Conservation (phyloP, 2,888 invertebrate genomes). For the Tuberolachnus salignus region DNA sequence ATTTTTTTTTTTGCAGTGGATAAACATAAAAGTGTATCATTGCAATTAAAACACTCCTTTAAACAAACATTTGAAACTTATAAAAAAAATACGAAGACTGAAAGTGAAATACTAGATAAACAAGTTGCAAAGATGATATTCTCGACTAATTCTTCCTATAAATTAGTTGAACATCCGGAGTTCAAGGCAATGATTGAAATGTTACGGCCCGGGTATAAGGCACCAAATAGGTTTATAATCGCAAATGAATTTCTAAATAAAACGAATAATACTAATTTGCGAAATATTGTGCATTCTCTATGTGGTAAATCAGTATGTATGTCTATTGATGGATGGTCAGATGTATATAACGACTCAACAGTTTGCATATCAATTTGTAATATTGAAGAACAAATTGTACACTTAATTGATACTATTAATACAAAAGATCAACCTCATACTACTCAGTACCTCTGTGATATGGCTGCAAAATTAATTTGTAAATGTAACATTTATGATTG, state of each 20-base stretch:
- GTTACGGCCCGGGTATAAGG: neutral
- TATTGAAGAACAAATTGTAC: neutral
- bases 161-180: neutral
- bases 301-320: neutral
- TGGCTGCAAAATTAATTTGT: neutral
- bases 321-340: neutral
- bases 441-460: neutral
- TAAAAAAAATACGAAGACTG: neutral
- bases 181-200: conserved; percentile 5
- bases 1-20: conserved; percentile 1
- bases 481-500: neutral
- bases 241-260: neutral
- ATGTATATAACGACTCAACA: neutral
- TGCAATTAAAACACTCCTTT: neutral
- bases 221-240: neutral
- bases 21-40: neutral
- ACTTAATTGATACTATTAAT: neutral
- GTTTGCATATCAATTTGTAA: neutral
- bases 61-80: neutral
- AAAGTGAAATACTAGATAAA: neutral
- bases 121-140: neutral
- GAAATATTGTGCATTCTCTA: neutral
- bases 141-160: neutral
- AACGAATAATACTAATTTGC: neutral
- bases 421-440: neutral